Percentiles rank a stretch among this genome's conserved stretches.
phyloP scores from a whole-genome alignment of 2,113 vertebrate species.

The Indicator maculatus region DNA sequence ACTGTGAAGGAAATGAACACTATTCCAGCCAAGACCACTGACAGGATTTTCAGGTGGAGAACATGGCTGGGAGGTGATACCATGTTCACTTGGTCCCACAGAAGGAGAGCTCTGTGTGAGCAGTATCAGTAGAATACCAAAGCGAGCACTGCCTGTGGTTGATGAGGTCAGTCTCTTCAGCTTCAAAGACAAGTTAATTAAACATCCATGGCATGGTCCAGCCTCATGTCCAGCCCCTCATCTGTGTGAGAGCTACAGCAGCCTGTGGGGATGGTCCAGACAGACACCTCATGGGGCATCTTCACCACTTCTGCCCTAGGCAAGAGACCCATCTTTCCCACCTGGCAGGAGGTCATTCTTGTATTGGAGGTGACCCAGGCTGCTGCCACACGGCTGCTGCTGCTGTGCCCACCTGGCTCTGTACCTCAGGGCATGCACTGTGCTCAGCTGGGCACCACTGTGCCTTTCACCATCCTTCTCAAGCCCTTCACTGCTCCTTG shows the following conservation, averaged over 20 bases:
- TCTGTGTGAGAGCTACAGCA: neutral
- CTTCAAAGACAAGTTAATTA: neutral
- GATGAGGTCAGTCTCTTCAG: neutral
- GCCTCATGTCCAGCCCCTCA: neutral
- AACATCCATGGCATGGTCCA: neutral
- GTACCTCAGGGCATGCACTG: neutral
- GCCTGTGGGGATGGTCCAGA: neutral
- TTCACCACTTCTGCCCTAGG: neutral
- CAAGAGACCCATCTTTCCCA: too few species aligned
- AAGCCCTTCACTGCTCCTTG: neutral
- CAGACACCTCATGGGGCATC: neutral
- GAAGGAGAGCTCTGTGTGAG: neutral
- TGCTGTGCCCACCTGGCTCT: neutral
- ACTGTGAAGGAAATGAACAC: neutral
- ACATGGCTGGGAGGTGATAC: neutral
- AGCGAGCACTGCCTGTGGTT: neutral
- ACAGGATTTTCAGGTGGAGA: neutral
- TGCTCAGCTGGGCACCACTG: neutral
- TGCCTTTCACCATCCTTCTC: neutral
- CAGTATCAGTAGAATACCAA: too few species aligned
- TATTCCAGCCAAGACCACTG: too few species aligned
- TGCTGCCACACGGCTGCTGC: neutral
- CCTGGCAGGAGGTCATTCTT: neutral
- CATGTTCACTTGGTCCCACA: neutral
- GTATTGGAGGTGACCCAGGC: neutral